Percentiles rank a stretch among this genome's conserved stretches.
phyloP scores from a whole-genome alignment of 23 tunicate genomes.

The Ascidia mentula region DNA sequence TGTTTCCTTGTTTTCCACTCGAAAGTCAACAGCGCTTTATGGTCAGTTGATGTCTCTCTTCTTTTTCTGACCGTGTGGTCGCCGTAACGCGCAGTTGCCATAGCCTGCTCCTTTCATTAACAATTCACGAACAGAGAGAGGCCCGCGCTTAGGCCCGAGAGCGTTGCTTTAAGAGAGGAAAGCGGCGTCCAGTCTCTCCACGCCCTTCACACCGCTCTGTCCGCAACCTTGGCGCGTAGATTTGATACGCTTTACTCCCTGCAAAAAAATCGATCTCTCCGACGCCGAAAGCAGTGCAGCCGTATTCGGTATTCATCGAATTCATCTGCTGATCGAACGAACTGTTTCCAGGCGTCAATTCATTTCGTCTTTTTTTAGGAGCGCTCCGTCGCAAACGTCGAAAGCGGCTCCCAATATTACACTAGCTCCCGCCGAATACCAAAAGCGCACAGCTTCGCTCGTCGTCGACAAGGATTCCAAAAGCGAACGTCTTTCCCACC shows the following conservation, averaged over 20 bases:
- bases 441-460: constrained; percentile 28
- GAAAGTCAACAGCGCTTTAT: not conserved
- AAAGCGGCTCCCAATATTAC: constrained; percentile 37
- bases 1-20: not conserved
- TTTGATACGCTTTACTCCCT: not conserved
- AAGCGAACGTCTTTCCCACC: not conserved
- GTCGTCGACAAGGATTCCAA: constrained; percentile 17
- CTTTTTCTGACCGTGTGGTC: not conserved
- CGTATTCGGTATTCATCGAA: too few species aligned
- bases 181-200: not conserved
- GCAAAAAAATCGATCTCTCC: not conserved
- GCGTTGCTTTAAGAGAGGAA: constrained; percentile 1
- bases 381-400: not conserved
- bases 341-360: not conserved
- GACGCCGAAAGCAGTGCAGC: not conserved
- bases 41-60: not conserved
- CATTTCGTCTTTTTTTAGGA: constrained; percentile 16
- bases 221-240: not conserved
- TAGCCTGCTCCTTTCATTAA: not conserved
- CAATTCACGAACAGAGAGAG: constrained; percentile 1
- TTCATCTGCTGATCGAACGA: too few species aligned
- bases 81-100: not conserved
- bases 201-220: constrained; percentile 5
- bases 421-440: constrained; percentile 37
- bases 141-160: constrained; percentile 8